These are phyloP conservation scores for Cyanistes caeruleus DNA, from an alignment of 2,113 vertebrate genomes.

Conservation along the genomic window DNA sequence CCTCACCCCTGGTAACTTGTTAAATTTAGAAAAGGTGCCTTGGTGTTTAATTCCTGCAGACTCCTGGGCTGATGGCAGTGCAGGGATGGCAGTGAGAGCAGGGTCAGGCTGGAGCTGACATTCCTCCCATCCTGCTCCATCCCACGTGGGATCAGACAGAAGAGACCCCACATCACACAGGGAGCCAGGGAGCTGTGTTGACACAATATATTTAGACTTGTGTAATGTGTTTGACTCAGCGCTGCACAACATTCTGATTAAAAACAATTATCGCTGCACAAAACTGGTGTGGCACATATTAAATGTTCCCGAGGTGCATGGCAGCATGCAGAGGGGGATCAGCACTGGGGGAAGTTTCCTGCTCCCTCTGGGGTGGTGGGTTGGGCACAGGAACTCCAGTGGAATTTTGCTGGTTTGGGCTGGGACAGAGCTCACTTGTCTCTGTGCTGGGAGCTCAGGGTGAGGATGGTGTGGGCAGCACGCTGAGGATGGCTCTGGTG, in stretches of 20 bases:
- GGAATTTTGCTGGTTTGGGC: background rate
- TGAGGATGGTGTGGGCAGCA: background rate
- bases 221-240: constrained; percentile 56
- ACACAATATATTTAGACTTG: constrained; percentile 50
- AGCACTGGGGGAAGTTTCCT: background rate
- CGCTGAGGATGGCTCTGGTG: accelerated
- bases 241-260: constrained; percentile 63
- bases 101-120: background rate
- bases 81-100: background rate
- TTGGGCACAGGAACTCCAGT: accelerated
- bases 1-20: accelerated
- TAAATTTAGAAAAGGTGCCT: background rate
- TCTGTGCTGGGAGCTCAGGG: background rate
- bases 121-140: background rate
- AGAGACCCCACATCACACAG: background rate
- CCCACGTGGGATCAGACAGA: background rate
- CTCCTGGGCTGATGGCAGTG: background rate
- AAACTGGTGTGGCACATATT: background rate
- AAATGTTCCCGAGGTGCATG: background rate
- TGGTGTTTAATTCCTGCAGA: background rate
- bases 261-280: constrained; percentile 42
- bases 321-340: background rate
- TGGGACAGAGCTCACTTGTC: background rate
- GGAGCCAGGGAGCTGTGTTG: constrained; percentile 12
- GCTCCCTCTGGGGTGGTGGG: background rate